phyloP scores from a whole-genome alignment of 1,140 invertebrate species.

The Macrobrachium rosenbergii region DNA sequence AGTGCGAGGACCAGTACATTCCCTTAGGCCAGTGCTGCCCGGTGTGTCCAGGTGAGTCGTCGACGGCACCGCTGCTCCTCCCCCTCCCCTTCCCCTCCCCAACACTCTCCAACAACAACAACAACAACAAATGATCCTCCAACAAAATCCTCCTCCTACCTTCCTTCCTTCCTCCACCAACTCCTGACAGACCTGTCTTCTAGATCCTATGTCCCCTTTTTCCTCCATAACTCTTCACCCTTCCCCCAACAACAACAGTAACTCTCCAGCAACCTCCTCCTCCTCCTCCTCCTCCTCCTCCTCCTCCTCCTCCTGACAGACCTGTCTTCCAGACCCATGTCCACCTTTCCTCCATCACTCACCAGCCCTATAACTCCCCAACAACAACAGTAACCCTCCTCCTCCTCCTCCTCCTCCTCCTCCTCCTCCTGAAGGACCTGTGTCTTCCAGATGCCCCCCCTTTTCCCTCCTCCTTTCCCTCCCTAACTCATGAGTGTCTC shows the following conservation, averaged over 20 bases:
- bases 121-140: background rate
- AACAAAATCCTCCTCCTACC: background rate
- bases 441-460: too few species aligned
- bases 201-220: too few species aligned
- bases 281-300: too few species aligned
- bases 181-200: too few species aligned
- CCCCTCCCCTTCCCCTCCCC: background rate
- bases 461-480: background rate
- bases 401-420: too few species aligned
- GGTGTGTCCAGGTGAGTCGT: slow-evolving; percentile 69
- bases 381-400: too few species aligned
- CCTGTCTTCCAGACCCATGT: background rate
- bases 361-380: too few species aligned
- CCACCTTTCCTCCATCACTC: background rate
- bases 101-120: background rate
- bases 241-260: too few species aligned
- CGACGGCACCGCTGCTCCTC: background rate
- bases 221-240: too few species aligned
- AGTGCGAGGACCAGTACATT: slow-evolving; percentile 72
- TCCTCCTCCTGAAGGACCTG: too few species aligned
- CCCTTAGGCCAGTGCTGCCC: slow-evolving; percentile 74
- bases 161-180: background rate
- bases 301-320: too few species aligned
- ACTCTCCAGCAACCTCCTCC: too few species aligned
- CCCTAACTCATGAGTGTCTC: background rate